These are phyloP conservation scores for Eleutherodactylus coqui DNA, from an alignment of 2,797 vertebrate genomes.

Conservation along the genomic window DNA sequence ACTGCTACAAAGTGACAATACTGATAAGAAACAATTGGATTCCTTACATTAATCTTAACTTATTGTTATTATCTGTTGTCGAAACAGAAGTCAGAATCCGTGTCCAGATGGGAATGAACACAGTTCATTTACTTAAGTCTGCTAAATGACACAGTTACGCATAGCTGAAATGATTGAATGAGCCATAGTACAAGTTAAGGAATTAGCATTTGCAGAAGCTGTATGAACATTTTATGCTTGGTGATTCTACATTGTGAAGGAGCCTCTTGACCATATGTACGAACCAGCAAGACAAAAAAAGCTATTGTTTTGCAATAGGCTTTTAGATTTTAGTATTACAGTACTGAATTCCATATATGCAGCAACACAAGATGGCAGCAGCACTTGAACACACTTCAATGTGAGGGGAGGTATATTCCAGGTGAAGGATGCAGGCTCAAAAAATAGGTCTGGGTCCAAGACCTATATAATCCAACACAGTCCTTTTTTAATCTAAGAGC, in stretches of 20 bases:
- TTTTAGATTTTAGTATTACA: not conserved
- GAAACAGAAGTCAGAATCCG: not conserved
- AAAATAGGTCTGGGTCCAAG: too few species aligned
- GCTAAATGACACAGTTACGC: not conserved
- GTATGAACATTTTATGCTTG: slow-evolving; percentile 10
- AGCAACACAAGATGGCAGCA: too few species aligned
- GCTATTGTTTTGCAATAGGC: not conserved
- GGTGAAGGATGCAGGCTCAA: too few species aligned
- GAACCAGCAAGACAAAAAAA: not conserved
- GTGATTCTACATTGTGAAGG: not conserved
- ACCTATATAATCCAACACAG: too few species aligned
- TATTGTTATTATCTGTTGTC: not conserved
- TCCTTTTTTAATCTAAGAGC: too few species aligned
- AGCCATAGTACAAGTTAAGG: not conserved
- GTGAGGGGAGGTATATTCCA: too few species aligned
- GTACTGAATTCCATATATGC: not conserved
- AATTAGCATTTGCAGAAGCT: not conserved
- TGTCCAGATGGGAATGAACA: not conserved
- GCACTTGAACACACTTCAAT: too few species aligned
- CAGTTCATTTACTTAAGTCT: not conserved
- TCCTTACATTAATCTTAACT: not conserved
- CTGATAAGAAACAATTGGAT: not conserved
- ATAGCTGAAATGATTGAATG: not conserved
- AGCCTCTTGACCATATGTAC: not conserved
- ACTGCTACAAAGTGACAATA: not conserved